Conservation (phyloP, 1,140 invertebrate genomes). For the Riptortus pedestris region DNA sequence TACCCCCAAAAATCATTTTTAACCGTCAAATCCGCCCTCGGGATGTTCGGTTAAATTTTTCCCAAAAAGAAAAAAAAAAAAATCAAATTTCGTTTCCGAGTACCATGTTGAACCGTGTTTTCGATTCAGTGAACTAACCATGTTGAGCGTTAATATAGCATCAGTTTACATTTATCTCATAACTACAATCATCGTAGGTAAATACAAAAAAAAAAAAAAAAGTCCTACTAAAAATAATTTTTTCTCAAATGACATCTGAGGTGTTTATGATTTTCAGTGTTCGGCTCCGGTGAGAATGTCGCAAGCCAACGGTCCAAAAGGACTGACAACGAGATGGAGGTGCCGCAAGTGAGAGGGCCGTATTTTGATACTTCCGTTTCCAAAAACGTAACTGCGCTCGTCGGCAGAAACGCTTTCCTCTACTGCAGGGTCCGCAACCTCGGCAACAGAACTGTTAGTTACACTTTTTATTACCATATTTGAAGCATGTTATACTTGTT, state of each 20-base stretch:
- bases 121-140: not conserved
- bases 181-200: slow-evolving; percentile 2
- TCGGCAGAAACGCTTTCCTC: slow-evolving; percentile 65
- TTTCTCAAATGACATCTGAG: not conserved
- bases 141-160: slow-evolving; percentile 23
- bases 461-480: no score
- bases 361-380: slow-evolving; percentile 62
- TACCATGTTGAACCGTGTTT: not conserved
- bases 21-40: not conserved
- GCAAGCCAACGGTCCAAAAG: not conserved
- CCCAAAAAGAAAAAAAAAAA: not conserved
- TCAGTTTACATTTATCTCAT: not conserved
- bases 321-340: slow-evolving; percentile 17
- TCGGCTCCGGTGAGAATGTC: not conserved
- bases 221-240: not conserved
- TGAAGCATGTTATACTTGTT: no score
- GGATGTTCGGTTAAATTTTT: not conserved
- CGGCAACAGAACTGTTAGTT: slow-evolving; percentile 64
- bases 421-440: slow-evolving; percentile 68
- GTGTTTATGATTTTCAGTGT: not conserved
- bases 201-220: not conserved
- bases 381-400: slow-evolving; percentile 66
- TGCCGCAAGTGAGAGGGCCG: slow-evolving; percentile 43
- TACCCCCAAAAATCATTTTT: no score
- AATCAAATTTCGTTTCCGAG: not conserved